These are phyloP conservation scores for Lagodon rhomboides DNA, from an alignment of 2,797 vertebrate genomes.

Conservation along the genomic window DNA sequence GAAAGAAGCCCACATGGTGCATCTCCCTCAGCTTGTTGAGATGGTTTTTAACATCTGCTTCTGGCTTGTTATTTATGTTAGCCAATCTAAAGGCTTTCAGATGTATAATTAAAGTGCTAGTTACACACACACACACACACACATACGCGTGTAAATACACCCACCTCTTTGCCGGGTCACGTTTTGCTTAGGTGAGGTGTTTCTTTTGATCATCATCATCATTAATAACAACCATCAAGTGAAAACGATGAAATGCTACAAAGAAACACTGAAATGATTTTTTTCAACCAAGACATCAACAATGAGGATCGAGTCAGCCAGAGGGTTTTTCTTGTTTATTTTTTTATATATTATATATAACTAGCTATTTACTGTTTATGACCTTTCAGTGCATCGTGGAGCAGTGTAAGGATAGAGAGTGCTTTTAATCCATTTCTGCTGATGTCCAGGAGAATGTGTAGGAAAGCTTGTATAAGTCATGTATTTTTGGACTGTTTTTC, in stretches of 20 bases:
- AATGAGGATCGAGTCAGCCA: constrained; percentile 32
- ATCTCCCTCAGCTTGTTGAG: constrained; percentile 53
- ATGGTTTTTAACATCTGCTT: constrained; percentile 71
- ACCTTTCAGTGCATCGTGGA: constrained; percentile 10
- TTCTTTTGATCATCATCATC: constrained; percentile 83
- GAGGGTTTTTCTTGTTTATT: constrained; percentile 24
- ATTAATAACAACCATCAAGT: constrained; percentile 60
- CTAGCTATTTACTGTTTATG: neutral
- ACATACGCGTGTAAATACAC: constrained; percentile 33
- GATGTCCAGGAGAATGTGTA: constrained; percentile 11
- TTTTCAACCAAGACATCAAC: constrained; percentile 33
- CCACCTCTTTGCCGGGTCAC: constrained; percentile 74
- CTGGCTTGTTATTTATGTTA: constrained; percentile 77
- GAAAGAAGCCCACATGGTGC: constrained; percentile 51
- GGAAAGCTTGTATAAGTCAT: constrained; percentile 7
- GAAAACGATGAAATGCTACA: constrained; percentile 49
- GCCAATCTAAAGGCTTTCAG: constrained; percentile 77
- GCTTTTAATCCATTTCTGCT: constrained; percentile 1
- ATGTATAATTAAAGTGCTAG: constrained; percentile 81
- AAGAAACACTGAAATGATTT: constrained; percentile 38
- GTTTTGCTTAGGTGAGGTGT: constrained; percentile 74
- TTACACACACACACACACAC: constrained; percentile 62
- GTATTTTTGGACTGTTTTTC: constrained; percentile 3
- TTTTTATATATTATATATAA: constrained; percentile 23
- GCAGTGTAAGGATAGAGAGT: neutral